Evolutionary conservation across 2,113 vertebrate species (phyloP).

Genomic region (Charadrius vociferus): DNA sequence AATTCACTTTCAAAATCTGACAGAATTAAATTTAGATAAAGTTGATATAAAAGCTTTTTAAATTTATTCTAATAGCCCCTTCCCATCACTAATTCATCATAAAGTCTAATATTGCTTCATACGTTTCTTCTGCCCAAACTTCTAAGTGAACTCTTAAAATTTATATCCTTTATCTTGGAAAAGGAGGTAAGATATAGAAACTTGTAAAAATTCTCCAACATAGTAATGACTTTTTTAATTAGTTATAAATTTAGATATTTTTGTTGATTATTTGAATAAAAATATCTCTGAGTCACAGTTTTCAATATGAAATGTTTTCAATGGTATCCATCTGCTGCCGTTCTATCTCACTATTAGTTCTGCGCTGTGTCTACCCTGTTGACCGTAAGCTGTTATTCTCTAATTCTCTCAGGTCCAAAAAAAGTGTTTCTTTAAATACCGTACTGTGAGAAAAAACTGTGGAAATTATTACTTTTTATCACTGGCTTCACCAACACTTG

Average conservation of each 20-base stretch:
- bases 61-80: neutral
- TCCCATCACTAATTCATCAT: neutral
- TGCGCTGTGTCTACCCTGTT: neutral
- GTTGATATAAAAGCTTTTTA: neutral
- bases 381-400: neutral
- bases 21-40: neutral
- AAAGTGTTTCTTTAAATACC: neutral
- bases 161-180: neutral
- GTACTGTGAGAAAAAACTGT: neutral
- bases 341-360: neutral
- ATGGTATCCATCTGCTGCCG: accelerated
- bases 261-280: neutral
- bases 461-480: neutral
- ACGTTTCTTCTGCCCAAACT: neutral
- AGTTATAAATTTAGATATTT: neutral
- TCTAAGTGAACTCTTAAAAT: neutral
- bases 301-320: neutral
- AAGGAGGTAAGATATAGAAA: neutral
- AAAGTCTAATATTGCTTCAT: neutral
- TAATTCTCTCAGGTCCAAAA: neutral
- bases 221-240: neutral
- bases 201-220: neutral
- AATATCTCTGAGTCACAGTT: neutral
- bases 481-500: neutral
- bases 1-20: neutral